Evolutionary conservation across 2,888 invertebrate genomes (phyloP).

Genomic region (Erebia palarica): DNA sequence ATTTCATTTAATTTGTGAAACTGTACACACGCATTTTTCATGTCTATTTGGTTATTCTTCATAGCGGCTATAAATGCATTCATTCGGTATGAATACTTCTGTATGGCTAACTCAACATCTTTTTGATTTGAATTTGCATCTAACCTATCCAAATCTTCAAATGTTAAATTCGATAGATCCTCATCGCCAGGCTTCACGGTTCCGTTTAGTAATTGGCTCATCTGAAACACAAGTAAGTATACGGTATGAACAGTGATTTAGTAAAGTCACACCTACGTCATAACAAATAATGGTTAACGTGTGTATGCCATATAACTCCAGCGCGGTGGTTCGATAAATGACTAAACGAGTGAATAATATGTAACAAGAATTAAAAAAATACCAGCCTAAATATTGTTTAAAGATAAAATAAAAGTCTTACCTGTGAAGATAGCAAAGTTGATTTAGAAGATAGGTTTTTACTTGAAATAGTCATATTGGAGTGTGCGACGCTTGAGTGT

Average conservation of each 20-base stretch:
- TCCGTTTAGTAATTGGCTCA: conserved; percentile 86
- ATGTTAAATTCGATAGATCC: conserved; percentile 84
- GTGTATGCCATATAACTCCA: conserved; percentile 27
- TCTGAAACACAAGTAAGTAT: conserved; percentile 64
- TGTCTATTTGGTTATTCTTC: conserved; percentile 81
- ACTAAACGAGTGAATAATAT: neutral
- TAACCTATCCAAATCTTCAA: conserved; percentile 91
- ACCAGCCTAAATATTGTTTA: neutral
- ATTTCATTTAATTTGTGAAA: conserved; percentile 92
- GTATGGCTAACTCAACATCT: conserved; percentile 91
- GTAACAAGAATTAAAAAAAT: neutral
- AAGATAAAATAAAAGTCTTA: conserved; percentile 41
- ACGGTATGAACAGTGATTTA: conserved; percentile 38
- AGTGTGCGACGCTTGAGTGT: conserved; percentile 87
- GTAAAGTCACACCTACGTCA: conserved; percentile 45
- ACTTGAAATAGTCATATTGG: conserved; percentile 89
- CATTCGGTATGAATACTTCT: conserved; percentile 90
- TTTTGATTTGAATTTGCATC: conserved; percentile 88
- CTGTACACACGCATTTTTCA: conserved; percentile 85
- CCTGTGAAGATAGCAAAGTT: conserved; percentile 82
- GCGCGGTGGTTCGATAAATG: conserved; percentile 14
- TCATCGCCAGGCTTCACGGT: conserved; percentile 86
- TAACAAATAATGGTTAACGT: conserved; percentile 40
- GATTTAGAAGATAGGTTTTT: conserved; percentile 87
- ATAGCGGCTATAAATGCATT: conserved; percentile 88